These are phyloP conservation scores for Linepithema humile DNA, from an alignment of 1,140 invertebrate species.

Conservation along the genomic window DNA sequence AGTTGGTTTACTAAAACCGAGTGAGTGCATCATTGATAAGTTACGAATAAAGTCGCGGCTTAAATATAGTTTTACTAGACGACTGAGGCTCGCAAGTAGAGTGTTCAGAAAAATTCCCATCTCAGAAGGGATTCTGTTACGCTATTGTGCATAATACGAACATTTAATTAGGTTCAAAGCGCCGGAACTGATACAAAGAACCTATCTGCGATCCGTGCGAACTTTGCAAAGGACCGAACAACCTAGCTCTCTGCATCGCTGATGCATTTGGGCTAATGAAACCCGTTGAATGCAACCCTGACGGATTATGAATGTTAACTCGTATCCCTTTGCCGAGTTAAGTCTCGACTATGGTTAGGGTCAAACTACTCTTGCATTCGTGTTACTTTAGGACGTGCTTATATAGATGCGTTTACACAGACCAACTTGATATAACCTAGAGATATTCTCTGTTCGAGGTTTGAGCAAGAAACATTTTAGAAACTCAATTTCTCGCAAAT, in stretches of 20 bases:
- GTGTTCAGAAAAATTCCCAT: conserved; percentile 9
- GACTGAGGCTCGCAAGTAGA: background rate
- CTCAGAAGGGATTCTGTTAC: background rate
- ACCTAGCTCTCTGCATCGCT: conserved; percentile 2
- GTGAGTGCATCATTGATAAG: background rate
- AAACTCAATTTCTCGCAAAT: background rate
- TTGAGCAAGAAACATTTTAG: background rate
- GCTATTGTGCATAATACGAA: background rate
- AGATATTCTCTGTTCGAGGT: background rate
- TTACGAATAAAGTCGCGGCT: background rate
- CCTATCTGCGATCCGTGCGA: background rate
- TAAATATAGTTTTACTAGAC: background rate
- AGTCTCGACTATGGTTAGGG: conserved; percentile 34
- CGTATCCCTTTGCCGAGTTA: conserved; percentile 36
- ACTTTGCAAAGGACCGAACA: conserved; percentile 3
- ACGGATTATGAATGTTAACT: conserved; percentile 47
- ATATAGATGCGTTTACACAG: background rate
- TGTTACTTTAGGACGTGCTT: conserved; percentile 14
- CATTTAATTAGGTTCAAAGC: conserved; percentile 21
- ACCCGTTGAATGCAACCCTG: conserved; percentile 27
- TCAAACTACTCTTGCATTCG: conserved; percentile 29
- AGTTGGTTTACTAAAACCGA: background rate
- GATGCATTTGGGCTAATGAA: conserved; percentile 41
- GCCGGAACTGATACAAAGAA: conserved; percentile 12
- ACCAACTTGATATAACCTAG: background rate